These are phyloP conservation scores for Rhagoletis zephyria DNA, from an alignment of 1,140 invertebrate species.

Conservation along the genomic window DNA sequence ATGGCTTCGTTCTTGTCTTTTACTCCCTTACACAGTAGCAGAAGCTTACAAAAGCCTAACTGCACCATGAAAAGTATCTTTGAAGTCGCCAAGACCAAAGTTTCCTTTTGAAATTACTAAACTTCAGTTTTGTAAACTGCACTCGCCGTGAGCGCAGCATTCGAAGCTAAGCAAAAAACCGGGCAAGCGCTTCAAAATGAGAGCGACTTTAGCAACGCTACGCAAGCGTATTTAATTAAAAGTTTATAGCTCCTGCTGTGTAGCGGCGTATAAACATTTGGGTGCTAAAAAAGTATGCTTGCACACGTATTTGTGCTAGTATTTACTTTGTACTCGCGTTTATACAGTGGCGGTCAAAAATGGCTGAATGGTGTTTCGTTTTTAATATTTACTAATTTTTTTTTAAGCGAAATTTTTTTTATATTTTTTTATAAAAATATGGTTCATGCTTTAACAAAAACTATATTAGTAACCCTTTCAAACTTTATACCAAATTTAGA, in stretches of 20 bases:
- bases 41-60: too few relatives aligned
- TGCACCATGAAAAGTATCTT: neutral
- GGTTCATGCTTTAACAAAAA: too few relatives aligned
- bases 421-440: too few relatives aligned
- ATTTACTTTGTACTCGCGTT: too few relatives aligned
- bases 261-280: neutral
- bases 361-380: too few relatives aligned
- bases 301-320: neutral
- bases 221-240: slow-evolving; percentile 30
- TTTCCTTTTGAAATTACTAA: slow-evolving; percentile 1
- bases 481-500: too few relatives aligned
- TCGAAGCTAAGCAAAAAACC: neutral
- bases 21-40: neutral
- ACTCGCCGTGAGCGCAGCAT: neutral
- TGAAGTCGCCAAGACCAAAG: neutral
- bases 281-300: neutral
- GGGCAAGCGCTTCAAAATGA: neutral
- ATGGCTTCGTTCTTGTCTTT: neutral
- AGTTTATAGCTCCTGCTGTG: neutral
- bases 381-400: too few relatives aligned
- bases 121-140: neutral
- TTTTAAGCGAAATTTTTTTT: too few relatives aligned
- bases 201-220: neutral
- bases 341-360: too few relatives aligned
- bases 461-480: too few relatives aligned